Percentiles rank a stretch among this genome's conserved stretches.
Conservation (phyloP, 2,888 invertebrate genomes). For the Cybosia mesomella region DNA sequence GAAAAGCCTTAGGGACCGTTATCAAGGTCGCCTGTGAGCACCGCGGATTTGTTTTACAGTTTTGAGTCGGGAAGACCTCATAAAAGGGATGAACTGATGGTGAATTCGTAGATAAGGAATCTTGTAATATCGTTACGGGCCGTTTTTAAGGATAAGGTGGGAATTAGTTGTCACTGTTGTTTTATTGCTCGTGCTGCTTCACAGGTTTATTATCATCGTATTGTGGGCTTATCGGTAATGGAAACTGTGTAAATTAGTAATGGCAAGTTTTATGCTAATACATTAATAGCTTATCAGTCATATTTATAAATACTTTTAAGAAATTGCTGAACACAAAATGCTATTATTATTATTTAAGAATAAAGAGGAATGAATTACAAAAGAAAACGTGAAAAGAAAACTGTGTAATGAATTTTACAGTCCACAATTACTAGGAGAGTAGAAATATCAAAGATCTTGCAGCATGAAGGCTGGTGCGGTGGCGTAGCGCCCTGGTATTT, state of each 20-base stretch:
- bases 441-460: constrained; percentile 41
- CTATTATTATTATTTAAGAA: too few relatives aligned
- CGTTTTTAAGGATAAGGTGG: constrained; percentile 43
- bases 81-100: constrained; percentile 52
- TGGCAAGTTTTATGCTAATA: constrained; percentile 35
- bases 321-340: too few relatives aligned
- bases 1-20: constrained; percentile 54
- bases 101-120: constrained; percentile 56
- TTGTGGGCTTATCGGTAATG: constrained; percentile 30
- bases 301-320: neutral
- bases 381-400: neutral
- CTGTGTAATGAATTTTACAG: neutral
- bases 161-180: constrained; percentile 38
- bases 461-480: constrained; percentile 13
- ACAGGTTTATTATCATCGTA: constrained; percentile 36
- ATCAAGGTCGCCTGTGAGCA: constrained; percentile 53
- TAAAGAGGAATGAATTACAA: too few relatives aligned
- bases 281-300: neutral
- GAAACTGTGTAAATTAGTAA: constrained; percentile 24
- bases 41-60: constrained; percentile 65
- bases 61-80: constrained; percentile 53
- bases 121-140: constrained; percentile 52
- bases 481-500: constrained; percentile 62
- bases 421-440: constrained; percentile 46
- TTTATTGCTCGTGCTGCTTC: constrained; percentile 34